Percentiles rank a stretch among this genome's conserved stretches.
Evolutionary conservation across 92 coral and sea anemone genomes (phyloP).

Genomic region (Desmophyllum pertusum): DNA sequence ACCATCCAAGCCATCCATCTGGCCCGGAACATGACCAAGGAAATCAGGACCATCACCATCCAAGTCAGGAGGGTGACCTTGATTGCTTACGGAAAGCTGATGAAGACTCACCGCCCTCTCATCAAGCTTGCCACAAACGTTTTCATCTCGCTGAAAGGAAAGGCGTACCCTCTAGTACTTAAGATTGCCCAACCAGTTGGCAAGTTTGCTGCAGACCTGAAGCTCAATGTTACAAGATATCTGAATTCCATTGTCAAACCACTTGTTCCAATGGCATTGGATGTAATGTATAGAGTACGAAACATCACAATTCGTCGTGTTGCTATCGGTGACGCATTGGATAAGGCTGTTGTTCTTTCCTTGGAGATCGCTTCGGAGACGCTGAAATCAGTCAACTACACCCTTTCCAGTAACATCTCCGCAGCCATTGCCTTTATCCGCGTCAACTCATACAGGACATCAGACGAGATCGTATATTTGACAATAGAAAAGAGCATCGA

Average conservation of each 20-base stretch:
- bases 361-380: conserved; percentile 55
- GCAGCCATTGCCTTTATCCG: conserved; percentile 63
- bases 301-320: conserved; percentile 71
- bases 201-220: conserved; percentile 44
- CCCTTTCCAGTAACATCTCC: conserved; percentile 69
- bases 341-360: conserved; percentile 58
- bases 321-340: conserved; percentile 67
- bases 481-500: conserved; percentile 60
- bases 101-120: conserved; percentile 67
- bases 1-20: conserved; percentile 76
- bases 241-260: conserved; percentile 70
- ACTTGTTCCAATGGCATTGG: conserved; percentile 64
- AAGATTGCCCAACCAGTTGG: conserved; percentile 55
- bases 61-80: conserved; percentile 40
- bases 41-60: conserved; percentile 50
- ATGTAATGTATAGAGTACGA: conserved; percentile 61
- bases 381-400: conserved; percentile 65
- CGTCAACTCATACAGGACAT: conserved; percentile 68
- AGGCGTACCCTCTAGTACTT: conserved; percentile 57
- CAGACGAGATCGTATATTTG: conserved; percentile 79
- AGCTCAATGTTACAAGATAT: conserved; percentile 48
- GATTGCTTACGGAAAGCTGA: conserved; percentile 44
- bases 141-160: conserved; percentile 60
- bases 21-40: conserved; percentile 65
- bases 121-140: conserved; percentile 61